Evolutionary conservation across 2,888 invertebrate species (phyloP).

Genomic region (Spatulosminthurus flaviceps): DNA sequence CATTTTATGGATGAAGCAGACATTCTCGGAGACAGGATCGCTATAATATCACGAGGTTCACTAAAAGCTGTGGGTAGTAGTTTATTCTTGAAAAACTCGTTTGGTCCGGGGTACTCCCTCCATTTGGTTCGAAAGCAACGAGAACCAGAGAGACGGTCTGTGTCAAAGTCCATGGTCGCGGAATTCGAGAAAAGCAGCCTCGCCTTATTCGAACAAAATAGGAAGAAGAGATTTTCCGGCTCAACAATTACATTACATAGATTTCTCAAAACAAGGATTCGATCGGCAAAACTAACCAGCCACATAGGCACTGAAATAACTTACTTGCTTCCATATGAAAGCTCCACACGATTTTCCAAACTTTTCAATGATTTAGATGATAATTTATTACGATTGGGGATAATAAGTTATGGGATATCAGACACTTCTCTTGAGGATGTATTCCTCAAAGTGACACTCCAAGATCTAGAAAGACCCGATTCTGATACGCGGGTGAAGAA

Average conservation of each 20-base stretch:
- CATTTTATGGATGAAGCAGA: constrained; percentile 91
- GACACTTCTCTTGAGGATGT: constrained; percentile 72
- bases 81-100: constrained; percentile 69
- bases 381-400: constrained; percentile 65
- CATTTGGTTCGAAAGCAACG: constrained; percentile 63
- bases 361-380: constrained; percentile 67
- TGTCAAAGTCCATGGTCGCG: not conserved
- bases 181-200: not conserved
- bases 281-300: constrained; percentile 66
- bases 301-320: constrained; percentile 68
- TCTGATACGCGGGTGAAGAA: not conserved
- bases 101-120: constrained; percentile 70
- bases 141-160: not conserved
- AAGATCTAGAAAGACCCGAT: constrained; percentile 51
- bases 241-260: constrained; percentile 59
- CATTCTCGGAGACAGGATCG: constrained; percentile 83
- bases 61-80: constrained; percentile 71
- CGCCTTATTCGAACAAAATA: not conserved
- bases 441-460: constrained; percentile 55
- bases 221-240: not conserved
- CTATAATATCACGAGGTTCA: constrained; percentile 73
- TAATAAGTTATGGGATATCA: constrained; percentile 71
- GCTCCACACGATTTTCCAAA: constrained; percentile 60
- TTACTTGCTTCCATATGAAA: constrained; percentile 64
- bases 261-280: constrained; percentile 66